These are phyloP conservation scores for Hydrotaea cyrtoneurina DNA, from an alignment of 2,888 invertebrate species.

Conservation along the genomic window DNA sequence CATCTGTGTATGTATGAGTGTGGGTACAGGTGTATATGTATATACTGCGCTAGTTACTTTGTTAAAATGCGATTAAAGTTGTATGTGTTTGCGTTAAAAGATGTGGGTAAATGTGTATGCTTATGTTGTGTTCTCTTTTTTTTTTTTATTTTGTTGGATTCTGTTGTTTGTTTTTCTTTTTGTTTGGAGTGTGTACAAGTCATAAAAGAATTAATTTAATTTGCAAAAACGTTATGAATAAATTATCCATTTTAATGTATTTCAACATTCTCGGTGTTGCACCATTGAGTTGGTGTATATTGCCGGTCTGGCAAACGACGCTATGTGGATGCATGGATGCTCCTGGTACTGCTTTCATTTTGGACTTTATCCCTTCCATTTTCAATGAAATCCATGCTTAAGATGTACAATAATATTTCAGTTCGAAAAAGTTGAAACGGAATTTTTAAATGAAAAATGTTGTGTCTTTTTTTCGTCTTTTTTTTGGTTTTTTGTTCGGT, in stretches of 20 bases:
- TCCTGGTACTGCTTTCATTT: slow-evolving; percentile 8
- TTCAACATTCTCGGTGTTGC: slow-evolving; percentile 5
- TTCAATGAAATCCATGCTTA: neutral
- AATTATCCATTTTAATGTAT: slow-evolving; percentile 57
- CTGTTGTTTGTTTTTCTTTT: neutral
- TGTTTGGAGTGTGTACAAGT: neutral
- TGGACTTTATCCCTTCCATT: neutral
- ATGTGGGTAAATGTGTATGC: neutral
- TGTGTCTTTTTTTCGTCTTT: too few relatives aligned
- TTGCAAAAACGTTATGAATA: slow-evolving; percentile 51
- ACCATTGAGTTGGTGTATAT: neutral
- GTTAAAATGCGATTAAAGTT: slow-evolving; percentile 47
- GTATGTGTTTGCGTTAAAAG: slow-evolving; percentile 14
- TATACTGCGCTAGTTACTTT: slow-evolving; percentile 6
- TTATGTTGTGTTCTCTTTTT: neutral
- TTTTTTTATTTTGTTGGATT: neutral
- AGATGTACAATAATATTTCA: neutral
- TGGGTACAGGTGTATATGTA: neutral
- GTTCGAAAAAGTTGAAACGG: slow-evolving; percentile 20
- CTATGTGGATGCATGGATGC: neutral
- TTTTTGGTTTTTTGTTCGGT: too few relatives aligned
- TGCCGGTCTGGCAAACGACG: too few relatives aligned
- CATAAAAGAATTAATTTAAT: slow-evolving; percentile 61
- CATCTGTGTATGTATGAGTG: slow-evolving; percentile 18
- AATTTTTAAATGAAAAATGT: slow-evolving; percentile 25